phyloP scores from a whole-genome alignment of 2,113 vertebrate genomes.

The Glareola pratincola region DNA sequence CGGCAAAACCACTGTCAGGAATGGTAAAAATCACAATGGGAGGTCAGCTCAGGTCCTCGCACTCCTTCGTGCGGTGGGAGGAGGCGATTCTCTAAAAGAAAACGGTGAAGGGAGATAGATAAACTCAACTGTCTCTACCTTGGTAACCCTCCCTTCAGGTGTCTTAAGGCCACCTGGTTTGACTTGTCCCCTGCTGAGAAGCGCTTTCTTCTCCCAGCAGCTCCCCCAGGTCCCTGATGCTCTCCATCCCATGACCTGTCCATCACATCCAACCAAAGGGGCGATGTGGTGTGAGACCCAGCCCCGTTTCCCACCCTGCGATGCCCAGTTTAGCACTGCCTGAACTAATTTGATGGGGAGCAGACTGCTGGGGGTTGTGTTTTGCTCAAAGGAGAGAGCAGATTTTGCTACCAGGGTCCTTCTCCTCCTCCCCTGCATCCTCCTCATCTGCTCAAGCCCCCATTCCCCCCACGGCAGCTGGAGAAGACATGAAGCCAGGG shows the following conservation, averaged over 20 bases:
- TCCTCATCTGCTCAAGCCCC: neutral
- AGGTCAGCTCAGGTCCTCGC: conserved; percentile 5
- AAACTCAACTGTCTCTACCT: neutral
- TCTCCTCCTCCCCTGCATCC: neutral
- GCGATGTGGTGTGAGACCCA: accelerated
- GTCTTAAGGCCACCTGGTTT: neutral
- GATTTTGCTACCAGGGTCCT: neutral
- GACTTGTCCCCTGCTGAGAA: neutral
- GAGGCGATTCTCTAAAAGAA: neutral
- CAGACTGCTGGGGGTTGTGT: neutral
- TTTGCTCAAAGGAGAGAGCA: neutral
- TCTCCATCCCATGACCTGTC: accelerated
- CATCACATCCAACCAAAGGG: accelerated
- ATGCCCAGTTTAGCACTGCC: neutral
- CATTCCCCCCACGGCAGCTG: accelerated
- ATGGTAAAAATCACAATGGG: neutral
- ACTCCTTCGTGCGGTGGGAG: accelerated
- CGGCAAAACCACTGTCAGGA: conserved; percentile 17
- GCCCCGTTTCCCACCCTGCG: accelerated
- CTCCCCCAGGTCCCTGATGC: neutral
- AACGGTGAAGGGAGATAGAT: neutral
- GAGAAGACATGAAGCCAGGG: neutral
- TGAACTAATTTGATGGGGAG: neutral
- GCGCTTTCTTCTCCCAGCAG: neutral
- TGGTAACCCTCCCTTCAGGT: neutral